Evolutionary conservation across 2,797 vertebrate species (phyloP).

Genomic region (Sebastiscus tertius): DNA sequence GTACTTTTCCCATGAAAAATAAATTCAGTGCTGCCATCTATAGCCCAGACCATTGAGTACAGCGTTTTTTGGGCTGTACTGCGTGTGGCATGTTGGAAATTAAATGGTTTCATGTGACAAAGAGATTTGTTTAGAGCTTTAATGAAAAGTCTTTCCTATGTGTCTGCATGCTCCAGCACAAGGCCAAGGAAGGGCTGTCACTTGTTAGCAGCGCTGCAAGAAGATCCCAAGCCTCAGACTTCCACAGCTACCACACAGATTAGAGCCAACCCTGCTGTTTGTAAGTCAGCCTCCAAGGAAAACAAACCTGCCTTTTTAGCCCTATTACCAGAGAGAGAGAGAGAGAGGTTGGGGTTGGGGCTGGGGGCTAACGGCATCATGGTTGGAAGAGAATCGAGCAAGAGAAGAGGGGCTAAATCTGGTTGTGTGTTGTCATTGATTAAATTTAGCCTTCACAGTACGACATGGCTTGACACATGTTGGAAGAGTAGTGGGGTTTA

Average conservation of each 20-base stretch:
- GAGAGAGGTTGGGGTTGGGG: neutral
- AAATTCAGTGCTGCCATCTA: conserved; percentile 9
- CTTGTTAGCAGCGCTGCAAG: conserved; percentile 33
- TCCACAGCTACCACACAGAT: conserved; percentile 61
- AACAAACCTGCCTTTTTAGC: conserved; percentile 73
- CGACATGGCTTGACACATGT: conserved; percentile 36
- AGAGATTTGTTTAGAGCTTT: conserved; percentile 38
- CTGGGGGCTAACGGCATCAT: conserved; percentile 16
- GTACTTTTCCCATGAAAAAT: neutral
- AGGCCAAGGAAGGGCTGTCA: conserved; percentile 26
- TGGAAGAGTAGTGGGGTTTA: conserved; percentile 17
- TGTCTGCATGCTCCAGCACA: neutral
- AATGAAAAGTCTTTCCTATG: conserved; percentile 44
- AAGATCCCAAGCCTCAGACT: conserved; percentile 52
- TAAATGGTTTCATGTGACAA: conserved; percentile 33
- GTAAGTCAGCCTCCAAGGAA: conserved; percentile 69
- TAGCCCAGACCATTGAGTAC: neutral
- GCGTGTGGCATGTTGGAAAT: conserved; percentile 1
- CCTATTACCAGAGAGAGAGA: conserved; percentile 31
- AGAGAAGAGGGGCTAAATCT: conserved; percentile 40
- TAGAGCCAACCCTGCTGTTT: conserved; percentile 66
- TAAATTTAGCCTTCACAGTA: conserved; percentile 43
- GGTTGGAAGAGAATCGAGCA: conserved; percentile 15
- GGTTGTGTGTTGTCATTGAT: conserved; percentile 47
- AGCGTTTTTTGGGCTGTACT: neutral